These are phyloP conservation scores for Anastatus disparis DNA, from an alignment of 1,140 invertebrate species.

Conservation along the genomic window DNA sequence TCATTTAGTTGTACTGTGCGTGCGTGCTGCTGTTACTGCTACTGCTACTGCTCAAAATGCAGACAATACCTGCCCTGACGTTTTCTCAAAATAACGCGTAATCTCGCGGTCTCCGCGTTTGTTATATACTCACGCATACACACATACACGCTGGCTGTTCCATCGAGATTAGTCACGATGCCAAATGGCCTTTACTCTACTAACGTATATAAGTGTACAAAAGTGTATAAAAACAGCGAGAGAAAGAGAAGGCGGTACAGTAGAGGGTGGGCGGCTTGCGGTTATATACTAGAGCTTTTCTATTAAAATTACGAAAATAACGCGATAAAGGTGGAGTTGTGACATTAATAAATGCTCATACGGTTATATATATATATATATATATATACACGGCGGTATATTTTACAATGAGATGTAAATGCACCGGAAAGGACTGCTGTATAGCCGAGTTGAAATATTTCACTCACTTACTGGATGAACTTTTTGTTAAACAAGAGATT, in stretches of 20 bases:
- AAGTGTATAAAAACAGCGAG: too few species aligned
- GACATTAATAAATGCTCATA: conserved; percentile 3
- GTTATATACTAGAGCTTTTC: too few species aligned
- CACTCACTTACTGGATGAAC: too few species aligned
- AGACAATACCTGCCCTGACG: conserved; percentile 49
- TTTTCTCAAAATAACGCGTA: conserved; percentile 52
- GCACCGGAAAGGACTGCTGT: neutral
- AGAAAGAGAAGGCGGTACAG: neutral
- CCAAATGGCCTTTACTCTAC: conserved; percentile 14
- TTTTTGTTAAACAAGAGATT: too few species aligned
- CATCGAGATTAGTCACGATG: conserved; percentile 32
- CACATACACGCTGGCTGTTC: neutral
- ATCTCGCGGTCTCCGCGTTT: neutral
- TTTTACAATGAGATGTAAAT: conserved; percentile 4
- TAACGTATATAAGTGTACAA: too few species aligned
- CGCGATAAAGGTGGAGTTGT: neutral
- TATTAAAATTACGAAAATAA: conserved; percentile 26
- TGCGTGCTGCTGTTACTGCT: conserved; percentile 30
- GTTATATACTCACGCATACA: neutral
- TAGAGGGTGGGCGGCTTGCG: too few species aligned
- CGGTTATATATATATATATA: too few species aligned
- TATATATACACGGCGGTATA: neutral
- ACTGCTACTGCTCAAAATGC: too few species aligned
- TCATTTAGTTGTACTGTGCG: too few species aligned
- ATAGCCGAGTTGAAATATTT: neutral